These are phyloP conservation scores for Octopus sinensis DNA, from an alignment of 1,140 invertebrate genomes.

Conservation along the genomic window DNA sequence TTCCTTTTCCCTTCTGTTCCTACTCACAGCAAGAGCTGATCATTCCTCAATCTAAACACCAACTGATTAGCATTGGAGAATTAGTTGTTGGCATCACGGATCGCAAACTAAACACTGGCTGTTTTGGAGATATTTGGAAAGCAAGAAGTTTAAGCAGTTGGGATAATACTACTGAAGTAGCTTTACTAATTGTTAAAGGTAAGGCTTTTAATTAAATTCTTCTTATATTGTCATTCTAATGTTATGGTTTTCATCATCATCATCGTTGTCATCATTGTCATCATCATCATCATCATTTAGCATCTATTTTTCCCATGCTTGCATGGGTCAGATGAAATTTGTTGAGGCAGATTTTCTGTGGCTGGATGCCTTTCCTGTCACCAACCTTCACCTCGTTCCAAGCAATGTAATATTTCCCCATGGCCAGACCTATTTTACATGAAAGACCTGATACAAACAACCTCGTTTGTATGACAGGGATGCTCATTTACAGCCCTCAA, in stretches of 20 bases:
- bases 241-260: neutral
- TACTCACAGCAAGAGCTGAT: conserved; percentile 8
- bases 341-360: too few species aligned
- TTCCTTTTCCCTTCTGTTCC: neutral
- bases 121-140: conserved; percentile 12
- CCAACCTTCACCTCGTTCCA: too few species aligned
- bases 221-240: neutral
- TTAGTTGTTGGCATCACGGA: conserved; percentile 3
- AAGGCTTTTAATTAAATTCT: neutral
- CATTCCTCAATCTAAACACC: neutral
- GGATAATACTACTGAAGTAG: conserved; percentile 6
- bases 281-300: neutral
- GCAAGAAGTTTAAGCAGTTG: conserved; percentile 5
- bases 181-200: conserved; percentile 9
- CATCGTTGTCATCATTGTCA: neutral
- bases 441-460: too few species aligned
- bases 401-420: too few species aligned
- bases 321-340: too few species aligned
- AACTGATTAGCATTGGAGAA: neutral
- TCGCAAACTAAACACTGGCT: neutral
- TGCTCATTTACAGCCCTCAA: too few species aligned
- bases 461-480: too few species aligned
- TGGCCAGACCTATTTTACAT: too few species aligned
- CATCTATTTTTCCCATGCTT: too few species aligned
- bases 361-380: too few species aligned